These are phyloP conservation scores for Willisornis vidua DNA, from an alignment of 2,113 vertebrate genomes.

Conservation along the genomic window DNA sequence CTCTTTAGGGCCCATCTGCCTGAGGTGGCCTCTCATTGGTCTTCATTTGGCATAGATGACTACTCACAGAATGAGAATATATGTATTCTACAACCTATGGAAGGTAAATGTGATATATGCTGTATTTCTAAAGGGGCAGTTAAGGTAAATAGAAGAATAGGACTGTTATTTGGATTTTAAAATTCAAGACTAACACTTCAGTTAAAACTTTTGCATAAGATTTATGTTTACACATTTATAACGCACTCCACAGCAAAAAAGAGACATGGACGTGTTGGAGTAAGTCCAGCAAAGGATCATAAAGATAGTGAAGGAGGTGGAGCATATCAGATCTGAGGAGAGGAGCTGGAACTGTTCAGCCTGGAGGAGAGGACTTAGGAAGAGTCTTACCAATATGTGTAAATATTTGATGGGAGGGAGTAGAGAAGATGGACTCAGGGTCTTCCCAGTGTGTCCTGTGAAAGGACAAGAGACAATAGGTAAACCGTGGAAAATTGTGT, in stretches of 20 bases:
- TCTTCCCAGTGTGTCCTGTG: not conserved
- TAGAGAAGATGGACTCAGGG: not conserved
- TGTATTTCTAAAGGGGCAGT: not conserved
- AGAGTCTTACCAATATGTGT: not conserved
- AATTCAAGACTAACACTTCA: not conserved
- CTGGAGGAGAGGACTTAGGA: not conserved
- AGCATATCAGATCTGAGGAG: not conserved
- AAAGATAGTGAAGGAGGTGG: not conserved
- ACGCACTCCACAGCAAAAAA: not conserved
- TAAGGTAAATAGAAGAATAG: not conserved
- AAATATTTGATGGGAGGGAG: not conserved
- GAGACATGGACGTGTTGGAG: not conserved
- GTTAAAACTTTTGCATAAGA: not conserved
- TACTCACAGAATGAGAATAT: not conserved
- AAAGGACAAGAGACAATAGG: not conserved
- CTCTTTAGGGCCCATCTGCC: not conserved
- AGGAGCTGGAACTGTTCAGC: not conserved
- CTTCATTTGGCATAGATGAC: not conserved
- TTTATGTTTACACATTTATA: not conserved
- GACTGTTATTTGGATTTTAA: not conserved
- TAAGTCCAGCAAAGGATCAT: not conserved
- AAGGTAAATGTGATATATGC: not conserved
- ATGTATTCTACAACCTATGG: not conserved
- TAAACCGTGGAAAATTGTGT: not conserved
- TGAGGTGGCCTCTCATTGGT: not conserved